Conservation (phyloP, 2,797 vertebrate genomes). For the Urophycis tenuis region DNA sequence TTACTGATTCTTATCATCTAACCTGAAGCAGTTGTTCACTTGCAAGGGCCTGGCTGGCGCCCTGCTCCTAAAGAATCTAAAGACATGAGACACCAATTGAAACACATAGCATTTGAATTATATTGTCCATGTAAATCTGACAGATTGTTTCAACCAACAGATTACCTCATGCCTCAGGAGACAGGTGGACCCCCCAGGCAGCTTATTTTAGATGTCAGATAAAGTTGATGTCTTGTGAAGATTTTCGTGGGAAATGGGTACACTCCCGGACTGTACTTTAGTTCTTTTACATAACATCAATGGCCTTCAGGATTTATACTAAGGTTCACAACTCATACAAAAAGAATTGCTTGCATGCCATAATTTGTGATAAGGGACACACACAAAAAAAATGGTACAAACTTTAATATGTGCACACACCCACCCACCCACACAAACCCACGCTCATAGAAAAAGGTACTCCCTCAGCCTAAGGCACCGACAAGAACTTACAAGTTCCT, state of each 20-base stretch:
- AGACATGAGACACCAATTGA: neutral
- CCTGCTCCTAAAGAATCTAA: neutral
- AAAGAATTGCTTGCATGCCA: neutral
- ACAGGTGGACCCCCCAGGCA: neutral
- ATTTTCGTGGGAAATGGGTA: constrained; percentile 11
- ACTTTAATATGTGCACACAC: constrained; percentile 7
- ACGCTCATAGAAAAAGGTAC: neutral
- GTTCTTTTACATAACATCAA: constrained; percentile 20
- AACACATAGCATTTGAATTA: neutral
- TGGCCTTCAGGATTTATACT: constrained; percentile 22
- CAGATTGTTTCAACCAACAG: neutral
- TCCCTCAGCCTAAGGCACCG: constrained; percentile 24
- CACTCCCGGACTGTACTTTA: constrained; percentile 12
- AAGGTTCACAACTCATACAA: constrained; percentile 19
- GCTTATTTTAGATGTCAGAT: neutral
- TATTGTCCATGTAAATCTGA: neutral
- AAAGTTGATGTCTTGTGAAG: constrained; percentile 2
- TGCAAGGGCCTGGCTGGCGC: neutral
- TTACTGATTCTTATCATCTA: neutral
- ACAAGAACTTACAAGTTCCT: constrained; percentile 39
- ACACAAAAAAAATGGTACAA: neutral
- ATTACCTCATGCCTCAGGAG: neutral
- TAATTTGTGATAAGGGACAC: neutral
- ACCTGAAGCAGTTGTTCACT: constrained; percentile 1
- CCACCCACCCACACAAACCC: constrained; percentile 11